Conservation (phyloP, 1,140 invertebrate genomes). For the Drosophila teissieri region DNA sequence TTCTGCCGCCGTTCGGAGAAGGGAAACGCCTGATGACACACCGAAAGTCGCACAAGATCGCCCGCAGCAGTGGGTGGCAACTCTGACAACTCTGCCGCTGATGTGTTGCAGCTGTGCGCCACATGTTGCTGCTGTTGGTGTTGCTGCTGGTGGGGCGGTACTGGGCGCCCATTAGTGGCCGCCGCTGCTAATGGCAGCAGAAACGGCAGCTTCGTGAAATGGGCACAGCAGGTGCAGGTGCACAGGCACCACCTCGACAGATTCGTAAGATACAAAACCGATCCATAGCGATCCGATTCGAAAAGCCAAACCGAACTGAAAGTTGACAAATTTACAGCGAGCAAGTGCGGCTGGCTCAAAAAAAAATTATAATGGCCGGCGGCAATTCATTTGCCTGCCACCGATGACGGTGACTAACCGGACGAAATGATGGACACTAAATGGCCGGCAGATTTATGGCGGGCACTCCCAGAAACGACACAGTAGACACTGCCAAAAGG, state of each 20-base stretch:
- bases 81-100: constrained; percentile 66
- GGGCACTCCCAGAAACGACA: constrained; percentile 47
- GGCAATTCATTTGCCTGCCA: constrained; percentile 74
- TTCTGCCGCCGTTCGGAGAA: constrained; percentile 10
- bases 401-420: constrained; percentile 60
- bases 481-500: constrained; percentile 17
- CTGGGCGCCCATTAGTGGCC: constrained; percentile 70
- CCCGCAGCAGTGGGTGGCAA: constrained; percentile 75
- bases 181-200: constrained; percentile 45
- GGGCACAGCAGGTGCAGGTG: constrained; percentile 80
- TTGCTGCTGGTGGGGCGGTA: constrained; percentile 53
- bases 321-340: constrained; percentile 79
- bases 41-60: constrained; percentile 46
- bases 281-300: constrained; percentile 26
- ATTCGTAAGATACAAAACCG: constrained; percentile 31
- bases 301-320: constrained; percentile 51
- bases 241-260: constrained; percentile 32
- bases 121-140: constrained; percentile 65
- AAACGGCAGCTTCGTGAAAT: constrained; percentile 69
- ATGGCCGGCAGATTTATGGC: constrained; percentile 78
- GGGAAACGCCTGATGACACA: constrained; percentile 71
- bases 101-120: constrained; percentile 80
- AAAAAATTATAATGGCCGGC: constrained; percentile 63
- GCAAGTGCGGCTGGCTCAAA: constrained; percentile 39
- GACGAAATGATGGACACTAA: constrained; percentile 77